Evolutionary conservation across 1,140 invertebrate species (phyloP).

Genomic region (Cydia strobilella): DNA sequence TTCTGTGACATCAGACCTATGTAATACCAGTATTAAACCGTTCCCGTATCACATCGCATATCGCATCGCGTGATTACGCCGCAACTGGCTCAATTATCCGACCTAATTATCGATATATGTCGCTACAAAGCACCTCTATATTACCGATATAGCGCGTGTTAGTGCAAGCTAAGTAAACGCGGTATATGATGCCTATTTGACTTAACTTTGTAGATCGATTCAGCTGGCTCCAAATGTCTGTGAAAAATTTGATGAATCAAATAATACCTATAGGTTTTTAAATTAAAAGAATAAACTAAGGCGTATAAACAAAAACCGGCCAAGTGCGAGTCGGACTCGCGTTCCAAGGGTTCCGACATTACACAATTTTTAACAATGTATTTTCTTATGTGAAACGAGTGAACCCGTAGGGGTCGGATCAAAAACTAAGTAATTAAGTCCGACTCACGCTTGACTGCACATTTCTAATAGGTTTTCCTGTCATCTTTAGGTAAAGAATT

Average conservation of each 20-base stretch:
- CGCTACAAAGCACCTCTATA: background rate
- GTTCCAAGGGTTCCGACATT: too few relatives aligned
- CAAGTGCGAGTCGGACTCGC: too few relatives aligned
- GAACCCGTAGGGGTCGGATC: too few relatives aligned
- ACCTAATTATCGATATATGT: conserved; percentile 17
- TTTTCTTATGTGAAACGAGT: too few relatives aligned
- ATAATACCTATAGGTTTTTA: too few relatives aligned
- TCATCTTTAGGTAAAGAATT: too few relatives aligned
- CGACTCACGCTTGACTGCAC: too few relatives aligned
- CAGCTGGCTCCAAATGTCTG: background rate
- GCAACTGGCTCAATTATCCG: conserved; percentile 8
- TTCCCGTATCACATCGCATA: background rate
- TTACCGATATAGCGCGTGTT: background rate
- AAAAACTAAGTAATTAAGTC: too few relatives aligned
- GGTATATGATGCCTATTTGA: background rate
- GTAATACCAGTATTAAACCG: background rate
- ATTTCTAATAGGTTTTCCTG: too few relatives aligned
- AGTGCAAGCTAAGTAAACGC: background rate
- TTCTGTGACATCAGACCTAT: background rate
- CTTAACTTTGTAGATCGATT: background rate
- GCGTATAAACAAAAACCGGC: too few relatives aligned
- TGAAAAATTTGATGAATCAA: background rate
- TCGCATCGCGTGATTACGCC: background rate
- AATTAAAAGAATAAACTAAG: too few relatives aligned
- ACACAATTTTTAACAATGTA: too few relatives aligned